phyloP scores from a whole-genome alignment of 2,113 vertebrate species.

The Martes martes region DNA sequence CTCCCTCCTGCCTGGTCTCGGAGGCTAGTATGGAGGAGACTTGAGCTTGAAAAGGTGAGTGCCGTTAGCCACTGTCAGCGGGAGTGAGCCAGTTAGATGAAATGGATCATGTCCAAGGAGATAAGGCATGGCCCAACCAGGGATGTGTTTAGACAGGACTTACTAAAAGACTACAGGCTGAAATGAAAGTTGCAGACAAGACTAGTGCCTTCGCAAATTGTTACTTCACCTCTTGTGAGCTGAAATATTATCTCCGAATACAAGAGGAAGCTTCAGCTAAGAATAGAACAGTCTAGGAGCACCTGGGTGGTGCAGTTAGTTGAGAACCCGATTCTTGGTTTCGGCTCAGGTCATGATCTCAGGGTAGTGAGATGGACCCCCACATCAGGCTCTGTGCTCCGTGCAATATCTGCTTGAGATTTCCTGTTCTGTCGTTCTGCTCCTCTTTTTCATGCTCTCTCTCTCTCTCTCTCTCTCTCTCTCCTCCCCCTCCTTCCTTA shows the following conservation, averaged over 20 bases:
- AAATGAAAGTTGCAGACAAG: neutral
- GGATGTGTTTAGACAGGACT: neutral
- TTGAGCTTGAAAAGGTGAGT: neutral
- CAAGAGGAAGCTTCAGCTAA: neutral
- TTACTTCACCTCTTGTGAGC: neutral
- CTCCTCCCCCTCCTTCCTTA: neutral
- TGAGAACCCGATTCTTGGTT: neutral
- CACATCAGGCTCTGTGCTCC: neutral
- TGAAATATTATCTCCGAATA: neutral
- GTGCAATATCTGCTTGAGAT: neutral
- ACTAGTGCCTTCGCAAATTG: neutral
- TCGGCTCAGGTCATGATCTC: neutral
- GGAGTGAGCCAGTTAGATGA: neutral
- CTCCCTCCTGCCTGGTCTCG: neutral
- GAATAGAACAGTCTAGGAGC: neutral
- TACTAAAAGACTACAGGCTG: neutral
- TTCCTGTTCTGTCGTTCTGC: neutral
- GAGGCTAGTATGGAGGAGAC: neutral
- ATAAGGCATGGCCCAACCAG: neutral
- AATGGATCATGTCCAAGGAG: neutral
- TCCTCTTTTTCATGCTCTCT: neutral
- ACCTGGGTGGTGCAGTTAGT: neutral
- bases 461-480: too few species aligned
- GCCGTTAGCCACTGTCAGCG: neutral
- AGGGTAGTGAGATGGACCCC: neutral